Evolutionary conservation across 2,888 invertebrate species (phyloP).

Genomic region (Keiferia lycopersicella): DNA sequence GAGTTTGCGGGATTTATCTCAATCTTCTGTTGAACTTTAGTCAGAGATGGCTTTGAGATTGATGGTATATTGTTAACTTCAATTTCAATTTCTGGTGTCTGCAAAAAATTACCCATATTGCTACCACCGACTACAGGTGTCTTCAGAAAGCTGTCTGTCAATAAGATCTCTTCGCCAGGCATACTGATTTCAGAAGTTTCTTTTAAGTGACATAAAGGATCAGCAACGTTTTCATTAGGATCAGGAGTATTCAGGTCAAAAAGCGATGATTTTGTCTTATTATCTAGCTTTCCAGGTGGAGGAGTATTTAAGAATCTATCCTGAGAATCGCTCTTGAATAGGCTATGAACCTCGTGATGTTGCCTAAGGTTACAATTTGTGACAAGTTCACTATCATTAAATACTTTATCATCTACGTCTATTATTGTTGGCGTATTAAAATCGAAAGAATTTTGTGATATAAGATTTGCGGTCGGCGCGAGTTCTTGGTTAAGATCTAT

Average conservation of each 20-base stretch:
- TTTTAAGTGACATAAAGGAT: slow-evolving; percentile 7
- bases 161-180: slow-evolving; percentile 49
- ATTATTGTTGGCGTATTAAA: slow-evolving; percentile 66
- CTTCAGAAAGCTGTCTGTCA: slow-evolving; percentile 48
- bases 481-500: slow-evolving; percentile 66
- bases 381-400: slow-evolving; percentile 72
- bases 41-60: slow-evolving; percentile 51
- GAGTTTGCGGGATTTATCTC: slow-evolving; percentile 78
- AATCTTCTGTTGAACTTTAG: slow-evolving; percentile 67
- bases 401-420: slow-evolving; percentile 68
- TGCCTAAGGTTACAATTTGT: slow-evolving; percentile 56
- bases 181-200: slow-evolving; percentile 33
- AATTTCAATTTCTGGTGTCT: slow-evolving; percentile 38
- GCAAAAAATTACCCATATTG: too few species aligned
- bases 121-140: slow-evolving; percentile 37
- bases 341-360: slow-evolving; percentile 48
- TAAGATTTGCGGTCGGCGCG: slow-evolving; percentile 62
- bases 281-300: slow-evolving; percentile 63
- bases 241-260: slow-evolving; percentile 40
- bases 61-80: slow-evolving; percentile 56
- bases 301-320: slow-evolving; percentile 69
- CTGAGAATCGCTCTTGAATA: slow-evolving; percentile 44
- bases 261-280: slow-evolving; percentile 32
- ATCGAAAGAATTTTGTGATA: slow-evolving; percentile 61
- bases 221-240: neutral